Percentiles rank a stretch among this genome's conserved stretches.
These are phyloP conservation scores for Nephrotoma guestfalica DNA, from an alignment of 2,888 invertebrate species.

Conservation along the genomic window DNA sequence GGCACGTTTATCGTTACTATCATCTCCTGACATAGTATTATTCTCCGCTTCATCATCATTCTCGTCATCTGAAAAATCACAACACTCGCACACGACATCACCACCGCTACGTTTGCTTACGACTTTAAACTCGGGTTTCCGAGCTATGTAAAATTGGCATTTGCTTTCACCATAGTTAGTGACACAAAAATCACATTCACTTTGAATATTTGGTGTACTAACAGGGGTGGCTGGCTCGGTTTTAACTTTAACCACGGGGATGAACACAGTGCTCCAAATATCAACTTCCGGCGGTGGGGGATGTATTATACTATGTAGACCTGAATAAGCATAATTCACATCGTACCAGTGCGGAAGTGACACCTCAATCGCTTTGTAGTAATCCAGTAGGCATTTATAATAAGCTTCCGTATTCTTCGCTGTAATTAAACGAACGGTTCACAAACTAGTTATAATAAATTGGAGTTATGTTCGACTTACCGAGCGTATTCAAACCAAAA, in stretches of 20 bases:
- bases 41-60: conserved; percentile 7
- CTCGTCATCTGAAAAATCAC: conserved; percentile 33
- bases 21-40: conserved; percentile 9
- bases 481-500: not conserved
- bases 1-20: conserved; percentile 22
- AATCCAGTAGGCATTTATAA: conserved; percentile 13
- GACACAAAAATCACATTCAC: conserved; percentile 42
- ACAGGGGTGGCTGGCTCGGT: conserved; percentile 26
- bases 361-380: conserved; percentile 14
- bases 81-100: conserved; percentile 46
- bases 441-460: not conserved
- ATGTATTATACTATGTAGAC: conserved; percentile 30
- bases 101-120: conserved; percentile 33
- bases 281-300: conserved; percentile 30
- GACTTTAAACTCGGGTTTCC: conserved; percentile 25
- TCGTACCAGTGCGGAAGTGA: conserved; percentile 32
- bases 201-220: conserved; percentile 16
- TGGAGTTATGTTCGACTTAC: not conserved
- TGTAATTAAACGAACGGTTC: not conserved
- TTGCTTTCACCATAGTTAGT: conserved; percentile 36
- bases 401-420: conserved; percentile 10
- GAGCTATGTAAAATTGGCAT: conserved; percentile 39
- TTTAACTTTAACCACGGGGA: conserved; percentile 28
- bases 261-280: conserved; percentile 28
- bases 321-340: conserved; percentile 30